Conservation (phyloP, 2,797 vertebrate genomes). For the Acropternis orthonyx region DNA sequence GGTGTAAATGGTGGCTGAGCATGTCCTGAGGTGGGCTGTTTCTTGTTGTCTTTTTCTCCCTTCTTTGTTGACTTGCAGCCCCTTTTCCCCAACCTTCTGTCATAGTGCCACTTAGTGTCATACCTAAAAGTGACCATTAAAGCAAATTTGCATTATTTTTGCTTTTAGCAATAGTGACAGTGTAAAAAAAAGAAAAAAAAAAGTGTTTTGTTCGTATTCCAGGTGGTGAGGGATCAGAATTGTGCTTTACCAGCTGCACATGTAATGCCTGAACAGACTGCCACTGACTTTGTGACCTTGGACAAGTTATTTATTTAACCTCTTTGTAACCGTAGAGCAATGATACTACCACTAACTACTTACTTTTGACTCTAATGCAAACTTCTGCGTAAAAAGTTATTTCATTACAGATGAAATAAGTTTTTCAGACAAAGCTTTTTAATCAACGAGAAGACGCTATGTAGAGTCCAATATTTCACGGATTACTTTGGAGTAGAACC, state of each 20-base stretch:
- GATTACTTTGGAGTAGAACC: neutral
- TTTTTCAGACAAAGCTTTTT: neutral
- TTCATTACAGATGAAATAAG: neutral
- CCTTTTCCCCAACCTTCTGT: neutral
- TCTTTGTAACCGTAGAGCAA: neutral
- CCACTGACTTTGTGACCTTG: neutral
- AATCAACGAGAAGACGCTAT: neutral
- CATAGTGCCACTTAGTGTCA: neutral
- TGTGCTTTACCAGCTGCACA: neutral
- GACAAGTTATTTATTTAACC: neutral
- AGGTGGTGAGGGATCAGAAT: neutral
- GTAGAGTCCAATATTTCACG: neutral
- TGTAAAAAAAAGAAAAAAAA: neutral
- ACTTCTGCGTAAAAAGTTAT: neutral
- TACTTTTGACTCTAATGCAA: neutral
- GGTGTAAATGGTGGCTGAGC: neutral
- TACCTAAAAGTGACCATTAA: neutral
- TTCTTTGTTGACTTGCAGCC: neutral
- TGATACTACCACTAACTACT: neutral
- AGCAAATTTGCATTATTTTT: neutral
- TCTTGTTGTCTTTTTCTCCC: neutral
- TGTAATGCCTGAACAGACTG: neutral
- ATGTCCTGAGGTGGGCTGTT: neutral
- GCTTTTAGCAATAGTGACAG: neutral
- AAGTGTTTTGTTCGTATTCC: neutral